These are phyloP conservation scores for Nomada fabriciana DNA, from an alignment of 2,888 invertebrate genomes.

Conservation along the genomic window DNA sequence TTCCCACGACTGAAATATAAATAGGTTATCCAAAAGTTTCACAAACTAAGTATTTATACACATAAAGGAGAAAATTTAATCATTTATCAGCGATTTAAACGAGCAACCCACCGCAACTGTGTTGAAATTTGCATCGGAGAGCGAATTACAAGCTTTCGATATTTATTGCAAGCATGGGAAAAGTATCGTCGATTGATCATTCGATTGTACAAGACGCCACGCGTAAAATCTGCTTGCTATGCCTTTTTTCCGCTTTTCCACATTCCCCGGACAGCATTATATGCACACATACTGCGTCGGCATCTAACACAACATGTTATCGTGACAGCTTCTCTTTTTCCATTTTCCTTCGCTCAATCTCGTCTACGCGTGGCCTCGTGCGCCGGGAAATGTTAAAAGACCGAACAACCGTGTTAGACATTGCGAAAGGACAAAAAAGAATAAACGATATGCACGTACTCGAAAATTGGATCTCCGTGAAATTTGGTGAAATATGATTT, in stretches of 20 bases:
- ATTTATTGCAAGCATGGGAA: not conserved
- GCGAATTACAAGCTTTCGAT: not conserved
- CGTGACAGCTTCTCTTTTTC: not conserved
- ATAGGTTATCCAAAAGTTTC: too few relatives aligned
- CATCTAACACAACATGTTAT: not conserved
- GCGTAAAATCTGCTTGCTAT: slow-evolving; percentile 42
- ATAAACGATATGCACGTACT: not conserved
- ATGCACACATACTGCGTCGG: not conserved
- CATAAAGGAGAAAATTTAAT: slow-evolving; percentile 4
- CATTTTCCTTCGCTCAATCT: slow-evolving; percentile 2
- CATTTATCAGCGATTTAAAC: slow-evolving; percentile 7
- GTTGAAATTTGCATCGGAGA: not conserved
- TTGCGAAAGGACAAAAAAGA: not conserved
- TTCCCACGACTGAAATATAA: too few relatives aligned
- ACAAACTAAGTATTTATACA: not conserved
- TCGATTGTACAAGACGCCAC: slow-evolving; percentile 2
- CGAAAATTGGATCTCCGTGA: slow-evolving; percentile 20
- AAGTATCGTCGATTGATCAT: not conserved
- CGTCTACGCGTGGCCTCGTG: not conserved
- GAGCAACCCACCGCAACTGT: too few relatives aligned
- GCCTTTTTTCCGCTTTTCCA: not conserved
- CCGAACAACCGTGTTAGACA: not conserved
- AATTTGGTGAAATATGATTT: slow-evolving; percentile 11
- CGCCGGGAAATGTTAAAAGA: not conserved
- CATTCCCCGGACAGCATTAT: too few relatives aligned